Conservation (phyloP, 2,888 invertebrate species). For the Ferdinandea cuprea region DNA sequence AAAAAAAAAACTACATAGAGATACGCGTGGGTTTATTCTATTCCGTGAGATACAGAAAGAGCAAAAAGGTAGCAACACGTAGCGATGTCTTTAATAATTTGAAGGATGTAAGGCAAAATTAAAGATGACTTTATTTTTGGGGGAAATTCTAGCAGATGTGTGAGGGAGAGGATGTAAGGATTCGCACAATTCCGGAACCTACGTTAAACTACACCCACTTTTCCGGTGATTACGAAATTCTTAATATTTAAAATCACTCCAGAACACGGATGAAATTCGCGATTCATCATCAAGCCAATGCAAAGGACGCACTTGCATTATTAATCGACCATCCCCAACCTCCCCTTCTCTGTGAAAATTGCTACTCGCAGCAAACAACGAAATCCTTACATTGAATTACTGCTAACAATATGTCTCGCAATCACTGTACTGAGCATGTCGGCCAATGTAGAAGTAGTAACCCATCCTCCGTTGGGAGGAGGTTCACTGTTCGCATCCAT, state of each 20-base stretch:
- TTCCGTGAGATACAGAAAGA: no score
- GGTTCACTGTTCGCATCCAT: conserved; percentile 62
- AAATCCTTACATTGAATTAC: conserved; percentile 20
- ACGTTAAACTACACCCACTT: no score
- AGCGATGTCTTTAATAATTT: no score
- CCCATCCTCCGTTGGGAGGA: conserved; percentile 17
- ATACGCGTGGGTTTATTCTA: no score
- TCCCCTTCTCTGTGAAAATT: not conserved
- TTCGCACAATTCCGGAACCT: no score
- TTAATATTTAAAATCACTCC: conserved; percentile 18
- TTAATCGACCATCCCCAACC: conserved; percentile 11
- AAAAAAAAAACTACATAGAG: conserved; percentile 1
- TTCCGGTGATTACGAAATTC: no score
- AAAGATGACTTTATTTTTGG: no score
- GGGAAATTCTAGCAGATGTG: no score
- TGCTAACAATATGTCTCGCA: conserved; percentile 38
- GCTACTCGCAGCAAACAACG: not conserved
- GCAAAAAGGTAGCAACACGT: no score
- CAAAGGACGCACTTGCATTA: conserved; percentile 23
- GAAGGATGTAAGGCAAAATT: no score
- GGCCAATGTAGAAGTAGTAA: not conserved
- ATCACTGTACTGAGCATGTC: conserved; percentile 13
- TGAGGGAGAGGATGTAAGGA: no score
- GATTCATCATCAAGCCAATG: conserved; percentile 3
- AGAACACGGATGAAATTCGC: conserved; percentile 8